Evolutionary conservation across 2,113 vertebrate species (phyloP), one percentile per base, ranked within the genome.

Genomic region (Alexandromys fortis): DNA sequence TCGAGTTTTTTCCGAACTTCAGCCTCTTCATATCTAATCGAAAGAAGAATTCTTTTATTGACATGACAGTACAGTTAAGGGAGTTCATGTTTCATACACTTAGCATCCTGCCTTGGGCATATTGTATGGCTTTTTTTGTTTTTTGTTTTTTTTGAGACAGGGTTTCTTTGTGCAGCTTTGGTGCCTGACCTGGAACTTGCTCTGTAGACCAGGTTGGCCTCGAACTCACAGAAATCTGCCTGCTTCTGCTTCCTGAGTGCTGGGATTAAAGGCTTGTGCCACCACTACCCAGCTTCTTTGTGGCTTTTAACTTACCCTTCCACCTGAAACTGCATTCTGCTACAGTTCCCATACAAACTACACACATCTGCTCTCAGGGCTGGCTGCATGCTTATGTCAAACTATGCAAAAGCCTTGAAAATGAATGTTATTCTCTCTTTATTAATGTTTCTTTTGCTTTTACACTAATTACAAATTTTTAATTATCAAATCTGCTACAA

Each of bases 1-100:
- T 99, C 99, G 61, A 99, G 99, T 91, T 98, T 99, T 97, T 99
- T 99, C n/a, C 99, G 98, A 93, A 99, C 99, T 98, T 99, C 99
- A 52, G 99, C 99, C 98, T 99, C 99, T 96, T 99, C 99, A 19
- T 99, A 99, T 98, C 99, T 99, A 79, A 95, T 94, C 38, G 11
- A 30, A 65, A 68, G 78, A 75, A 47, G 24, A 38, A 86, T 33
- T n/a, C 47, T 86, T n/a, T 86, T 58, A 55, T 3, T 45, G 24
- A 75, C 38, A 92, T n/a, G 47, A 93, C 24, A 7, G 19, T 16
- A 72, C 83, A 90, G 45, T 73, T 65, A 93, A 78, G 87, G 30
- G 67, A 90, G 30, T 35, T 76, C n/a, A 33, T n/a, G 7, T 35
- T 90, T 33, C 49, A 35, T 19, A 90, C 65, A 73, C 75, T 72